Conservation (phyloP, 2,888 invertebrate genomes). For the Pseudolycoriella hygida region DNA sequence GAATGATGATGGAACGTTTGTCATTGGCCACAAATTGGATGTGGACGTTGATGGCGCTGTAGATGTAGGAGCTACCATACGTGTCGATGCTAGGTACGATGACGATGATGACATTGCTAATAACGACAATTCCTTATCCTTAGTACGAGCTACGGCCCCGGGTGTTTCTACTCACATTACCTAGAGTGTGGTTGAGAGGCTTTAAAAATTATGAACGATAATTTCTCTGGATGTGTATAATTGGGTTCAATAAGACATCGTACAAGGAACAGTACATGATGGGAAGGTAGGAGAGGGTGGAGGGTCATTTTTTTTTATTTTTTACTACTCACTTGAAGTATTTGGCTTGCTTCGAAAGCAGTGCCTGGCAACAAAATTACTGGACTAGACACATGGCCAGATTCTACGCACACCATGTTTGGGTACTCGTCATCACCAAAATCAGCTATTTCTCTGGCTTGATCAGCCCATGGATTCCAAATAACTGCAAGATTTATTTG, state of each 20-base stretch:
- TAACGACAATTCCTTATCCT: slow-evolving; percentile 3
- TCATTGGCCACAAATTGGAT: not conserved
- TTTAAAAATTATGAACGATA: not conserved
- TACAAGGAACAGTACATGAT: not conserved
- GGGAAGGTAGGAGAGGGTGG: not conserved
- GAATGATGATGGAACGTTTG: slow-evolving; percentile 1
- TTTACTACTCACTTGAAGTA: slow-evolving; percentile 46
- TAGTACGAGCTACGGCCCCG: slow-evolving; percentile 19
- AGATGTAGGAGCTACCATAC: slow-evolving; percentile 2
- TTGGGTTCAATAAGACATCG: not conserved
- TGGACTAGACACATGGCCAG: slow-evolving; percentile 76
- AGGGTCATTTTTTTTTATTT: not conserved
- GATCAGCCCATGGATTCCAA: slow-evolving; percentile 95
- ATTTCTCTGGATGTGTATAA: not conserved
- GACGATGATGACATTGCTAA: slow-evolving; percentile 3
- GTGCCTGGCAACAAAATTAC: slow-evolving; percentile 77
- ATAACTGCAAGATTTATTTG: slow-evolving; percentile 40
- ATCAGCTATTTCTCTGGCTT: slow-evolving; percentile 81
- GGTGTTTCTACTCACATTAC: slow-evolving; percentile 28
- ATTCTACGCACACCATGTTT: slow-evolving; percentile 92
- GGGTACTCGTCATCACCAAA: slow-evolving; percentile 96
- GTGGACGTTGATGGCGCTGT: slow-evolving; percentile 3
- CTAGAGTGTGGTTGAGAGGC: slow-evolving; percentile 11
- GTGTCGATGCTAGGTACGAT: not conserved
- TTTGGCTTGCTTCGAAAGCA: slow-evolving; percentile 83